Conservation (phyloP, 2,888 invertebrate species). For the Lutraria lutraria region DNA sequence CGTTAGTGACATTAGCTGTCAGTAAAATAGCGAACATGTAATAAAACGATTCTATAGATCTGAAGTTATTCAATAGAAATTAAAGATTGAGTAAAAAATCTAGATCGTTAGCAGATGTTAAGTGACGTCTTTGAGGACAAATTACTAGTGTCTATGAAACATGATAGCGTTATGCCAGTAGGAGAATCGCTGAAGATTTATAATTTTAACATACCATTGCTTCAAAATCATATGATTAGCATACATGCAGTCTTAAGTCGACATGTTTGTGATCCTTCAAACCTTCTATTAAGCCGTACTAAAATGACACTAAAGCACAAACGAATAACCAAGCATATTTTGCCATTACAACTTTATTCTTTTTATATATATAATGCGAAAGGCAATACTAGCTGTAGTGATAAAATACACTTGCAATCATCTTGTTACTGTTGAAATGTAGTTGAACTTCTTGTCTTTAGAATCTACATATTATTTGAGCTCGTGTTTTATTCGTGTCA, state of each 20-base stretch:
- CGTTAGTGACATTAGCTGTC: slow-evolving; percentile 46
- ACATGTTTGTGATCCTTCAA: not conserved
- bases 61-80: not conserved
- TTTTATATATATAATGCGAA: too few species aligned
- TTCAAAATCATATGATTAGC: not conserved
- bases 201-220: not conserved
- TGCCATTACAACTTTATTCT: too few species aligned
- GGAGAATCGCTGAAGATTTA: not conserved
- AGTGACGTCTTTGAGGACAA: slow-evolving; percentile 11
- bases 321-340: too few species aligned
- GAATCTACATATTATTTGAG: too few species aligned
- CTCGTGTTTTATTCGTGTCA: too few species aligned
- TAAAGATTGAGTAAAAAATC: not conserved
- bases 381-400: too few species aligned
- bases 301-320: too few species aligned
- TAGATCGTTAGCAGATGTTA: slow-evolving; percentile 21
- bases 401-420: too few species aligned
- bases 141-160: not conserved
- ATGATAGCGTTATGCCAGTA: not conserved
- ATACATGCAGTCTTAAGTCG: not conserved
- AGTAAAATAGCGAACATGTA: slow-evolving; percentile 26
- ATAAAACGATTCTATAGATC: slow-evolving; percentile 9
- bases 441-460: too few species aligned
- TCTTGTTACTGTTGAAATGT: too few species aligned
- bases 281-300: too few species aligned